Percentiles rank a stretch among this genome's conserved stretches.
Conservation (phyloP, 2,888 invertebrate genomes). For the Melieria picta region DNA sequence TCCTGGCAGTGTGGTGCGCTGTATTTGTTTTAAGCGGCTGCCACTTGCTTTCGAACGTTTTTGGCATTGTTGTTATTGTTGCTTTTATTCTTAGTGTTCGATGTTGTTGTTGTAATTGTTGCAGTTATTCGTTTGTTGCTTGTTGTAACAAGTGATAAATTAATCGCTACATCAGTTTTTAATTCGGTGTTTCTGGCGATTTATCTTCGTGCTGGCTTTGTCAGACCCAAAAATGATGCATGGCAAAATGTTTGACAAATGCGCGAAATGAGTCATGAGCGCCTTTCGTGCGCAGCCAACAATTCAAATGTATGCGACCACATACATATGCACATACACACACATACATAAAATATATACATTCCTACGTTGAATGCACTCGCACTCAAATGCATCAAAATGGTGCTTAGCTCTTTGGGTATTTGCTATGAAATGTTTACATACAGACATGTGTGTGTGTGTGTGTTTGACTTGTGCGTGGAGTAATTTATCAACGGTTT, state of each 20-base stretch:
- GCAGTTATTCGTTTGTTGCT: conserved; percentile 26
- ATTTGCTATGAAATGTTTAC: neutral
- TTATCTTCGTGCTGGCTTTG: conserved; percentile 57
- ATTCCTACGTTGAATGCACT: conserved; percentile 3
- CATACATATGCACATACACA: neutral
- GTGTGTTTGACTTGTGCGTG: neutral
- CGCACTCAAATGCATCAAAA: conserved; percentile 4
- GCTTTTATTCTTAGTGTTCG: neutral
- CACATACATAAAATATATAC: neutral
- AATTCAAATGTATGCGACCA: neutral
- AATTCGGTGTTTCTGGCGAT: conserved; percentile 62
- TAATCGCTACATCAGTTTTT: conserved; percentile 65
- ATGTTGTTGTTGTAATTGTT: conserved; percentile 32
- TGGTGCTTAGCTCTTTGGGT: too few species aligned
- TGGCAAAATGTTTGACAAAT: conserved; percentile 60
- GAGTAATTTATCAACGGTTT: too few species aligned
- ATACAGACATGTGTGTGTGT: neutral
- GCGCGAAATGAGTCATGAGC: conserved; percentile 59
- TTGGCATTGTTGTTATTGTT: conserved; percentile 16
- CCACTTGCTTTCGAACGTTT: conserved; percentile 10
- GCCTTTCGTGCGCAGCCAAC: neutral
- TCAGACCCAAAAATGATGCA: conserved; percentile 56
- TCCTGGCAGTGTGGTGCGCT: neutral
- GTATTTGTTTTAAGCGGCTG: conserved; percentile 18
- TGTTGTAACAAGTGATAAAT: conserved; percentile 58